Evolutionary conservation across 2,888 invertebrate species (phyloP), one percentile per base, ranked within the genome.

Genomic region (Pheosia gnoma): DNA sequence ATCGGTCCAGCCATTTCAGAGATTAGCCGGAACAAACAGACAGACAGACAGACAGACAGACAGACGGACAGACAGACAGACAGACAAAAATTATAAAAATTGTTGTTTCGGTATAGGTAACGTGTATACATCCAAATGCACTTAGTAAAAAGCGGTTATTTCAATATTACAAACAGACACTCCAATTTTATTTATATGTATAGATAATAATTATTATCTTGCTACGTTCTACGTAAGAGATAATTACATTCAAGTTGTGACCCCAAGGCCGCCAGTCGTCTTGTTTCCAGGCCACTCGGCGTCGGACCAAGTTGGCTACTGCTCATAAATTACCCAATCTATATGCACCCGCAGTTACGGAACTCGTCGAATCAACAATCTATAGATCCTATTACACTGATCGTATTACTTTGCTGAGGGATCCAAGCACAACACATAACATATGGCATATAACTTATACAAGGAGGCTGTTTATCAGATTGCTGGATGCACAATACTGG

Each of bases 401-500:
- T 43, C 43, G 57, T 39, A 53, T 37, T 25, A 53, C 25, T 37
- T 36, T 37, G 25, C 37, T 0, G 9, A 53, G 37, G 37, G 36
- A 36, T 37, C 53, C 53, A 10, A 36, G 37, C 53, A 36, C 11
- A 54, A 36, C 38, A 11, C 10, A n/a, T 25, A 25, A 25, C 1
- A 25, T 25, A 25, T 25, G 2, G 25, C 25, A 25, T 38, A 66
- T 65, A 61, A 63, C 47, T 63, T 58, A 68, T 41, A 62, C 60
- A 62, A 55, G 63, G 49, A 60, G 36, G 25, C 57, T 60, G 67
- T 72, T 59, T 63, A 66, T 70, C 56, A 66, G 61, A 70, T 67
- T 49, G 57, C 54, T 43, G 4, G 59, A 67, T 72, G 75, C 70
- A 72, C 70, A 68, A 67, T 61, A 64, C 65, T 58, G 54, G 61